Evolutionary conservation across 2,797 vertebrate species (phyloP), one percentile per base, ranked within the genome.

Genomic region (Gymnothorax reevesii): DNA sequence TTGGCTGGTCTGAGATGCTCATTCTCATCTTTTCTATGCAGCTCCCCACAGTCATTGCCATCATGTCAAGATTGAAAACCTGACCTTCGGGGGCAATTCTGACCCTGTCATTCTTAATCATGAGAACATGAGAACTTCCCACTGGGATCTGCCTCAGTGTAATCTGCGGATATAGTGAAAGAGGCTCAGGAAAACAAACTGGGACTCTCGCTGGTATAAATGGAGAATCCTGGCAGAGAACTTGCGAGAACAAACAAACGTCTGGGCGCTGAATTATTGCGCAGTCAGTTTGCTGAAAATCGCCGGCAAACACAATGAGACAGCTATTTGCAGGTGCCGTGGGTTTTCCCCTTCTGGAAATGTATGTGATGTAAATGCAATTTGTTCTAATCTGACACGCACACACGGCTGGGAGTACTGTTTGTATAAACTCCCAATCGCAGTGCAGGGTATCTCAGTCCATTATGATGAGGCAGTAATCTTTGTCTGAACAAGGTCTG

Each of bases 331-430:
- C 25, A 73, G 69, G 73, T 77, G 73, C 13, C 69, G 8, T 73
- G 69, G 22, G 69, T 33, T 73, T 42, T 20, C 2, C 42, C 42
- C 27, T 75, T 12, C 73, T 52, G 42, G 42, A 77, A 49, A 77
- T 77, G 73, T 52, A 49, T 42, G 52, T 77, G 42, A 77, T 77
- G 73, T 52, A 77, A 77, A 77, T 52, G 73, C 73, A 17, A 77
- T 77, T 77, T 49, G 73, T 49, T 52, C 73, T 77, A 77, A 77
- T 77, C 33, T 77, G 73, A 77, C 73, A 77, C 73, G 20, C 73
- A 77, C 5, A 20, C 71, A 4, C 52, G 73, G 13, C 73, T 17
- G 73, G 2, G 15, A 17, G 42, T 15, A 1, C 73, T 52, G 73
- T 77, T 49, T 22, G 42, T 77, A 42, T 7, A 49, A 77, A 42